Percentiles rank a stretch among this genome's conserved stretches.
phyloP scores from a whole-genome alignment of 2,113 vertebrate species.

The Mormyrus lacerda region DNA sequence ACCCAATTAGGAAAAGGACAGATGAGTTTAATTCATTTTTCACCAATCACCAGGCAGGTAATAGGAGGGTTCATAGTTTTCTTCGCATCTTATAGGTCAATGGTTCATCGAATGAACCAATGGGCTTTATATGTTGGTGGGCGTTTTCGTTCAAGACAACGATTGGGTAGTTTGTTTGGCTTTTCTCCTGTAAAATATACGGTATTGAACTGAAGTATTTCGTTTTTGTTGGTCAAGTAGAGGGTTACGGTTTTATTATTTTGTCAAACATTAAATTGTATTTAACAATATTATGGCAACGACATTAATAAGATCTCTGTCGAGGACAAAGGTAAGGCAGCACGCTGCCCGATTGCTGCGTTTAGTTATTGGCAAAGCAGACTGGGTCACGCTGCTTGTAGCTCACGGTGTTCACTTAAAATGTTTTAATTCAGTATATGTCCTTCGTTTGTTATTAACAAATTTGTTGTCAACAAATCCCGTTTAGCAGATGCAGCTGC shows the following conservation, averaged over 20 bases:
- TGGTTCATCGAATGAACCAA: background rate
- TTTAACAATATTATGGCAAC: slow-evolving; percentile 49
- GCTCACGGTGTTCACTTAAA: background rate
- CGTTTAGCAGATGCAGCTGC: background rate
- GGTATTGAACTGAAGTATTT: background rate
- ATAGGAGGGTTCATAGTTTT: background rate
- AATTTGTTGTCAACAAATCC: background rate
- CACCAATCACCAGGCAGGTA: background rate
- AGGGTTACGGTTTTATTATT: background rate
- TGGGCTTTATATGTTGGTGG: background rate
- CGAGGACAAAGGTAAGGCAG: slow-evolving; percentile 54
- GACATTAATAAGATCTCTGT: slow-evolving; percentile 44
- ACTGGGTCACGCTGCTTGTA: background rate
- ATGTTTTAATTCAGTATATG: background rate
- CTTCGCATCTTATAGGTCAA: background rate
- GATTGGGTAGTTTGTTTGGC: background rate
- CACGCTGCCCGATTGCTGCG: background rate
- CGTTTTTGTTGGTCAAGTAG: slow-evolving; percentile 13
- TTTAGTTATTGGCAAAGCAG: background rate
- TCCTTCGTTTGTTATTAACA: background rate
- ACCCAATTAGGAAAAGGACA: background rate
- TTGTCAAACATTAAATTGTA: background rate
- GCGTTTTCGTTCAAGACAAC: background rate
- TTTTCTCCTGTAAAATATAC: slow-evolving; percentile 27
- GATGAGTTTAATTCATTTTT: background rate